Conservation (phyloP, 2,888 invertebrate genomes). For the Hyalella azteca region DNA sequence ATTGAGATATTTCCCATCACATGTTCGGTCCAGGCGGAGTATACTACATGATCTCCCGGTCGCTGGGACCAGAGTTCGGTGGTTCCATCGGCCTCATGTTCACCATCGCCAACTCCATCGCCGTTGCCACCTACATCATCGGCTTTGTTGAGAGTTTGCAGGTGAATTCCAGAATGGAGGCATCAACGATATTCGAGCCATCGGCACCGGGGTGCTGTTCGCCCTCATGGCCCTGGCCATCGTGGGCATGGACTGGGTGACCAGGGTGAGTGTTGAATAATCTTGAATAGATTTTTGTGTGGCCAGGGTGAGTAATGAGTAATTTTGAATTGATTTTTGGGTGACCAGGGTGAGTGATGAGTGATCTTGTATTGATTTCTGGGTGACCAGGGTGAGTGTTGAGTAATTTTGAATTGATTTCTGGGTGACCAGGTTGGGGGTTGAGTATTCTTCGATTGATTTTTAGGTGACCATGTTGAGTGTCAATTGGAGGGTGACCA, state of each 20-base stretch:
- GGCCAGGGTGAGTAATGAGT: too few relatives aligned
- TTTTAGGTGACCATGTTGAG: too few relatives aligned
- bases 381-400: slow-evolving; percentile 67
- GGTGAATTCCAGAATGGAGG: slow-evolving; percentile 54
- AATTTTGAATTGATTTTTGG: too few relatives aligned
- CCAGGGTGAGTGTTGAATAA: slow-evolving; percentile 65
- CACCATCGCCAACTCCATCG: slow-evolving; percentile 70
- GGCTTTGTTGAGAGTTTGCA: slow-evolving; percentile 67
- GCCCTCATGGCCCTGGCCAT: slow-evolving; percentile 67
- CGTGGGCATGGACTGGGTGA: slow-evolving; percentile 70
- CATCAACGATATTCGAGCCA: slow-evolving; percentile 57
- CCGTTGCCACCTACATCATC: slow-evolving; percentile 69
- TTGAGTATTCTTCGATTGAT: too few relatives aligned
- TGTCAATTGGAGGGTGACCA: slow-evolving; percentile 70
- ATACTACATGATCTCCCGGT: slow-evolving; percentile 63
- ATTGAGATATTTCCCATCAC: not conserved
- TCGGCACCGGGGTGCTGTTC: slow-evolving; percentile 62
- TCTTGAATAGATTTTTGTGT: too few relatives aligned
- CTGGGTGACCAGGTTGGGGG: too few relatives aligned
- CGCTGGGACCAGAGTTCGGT: slow-evolving; percentile 68
- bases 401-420: too few relatives aligned
- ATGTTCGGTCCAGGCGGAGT: slow-evolving; percentile 60
- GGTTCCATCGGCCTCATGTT: slow-evolving; percentile 72
- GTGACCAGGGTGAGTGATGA: too few relatives aligned
- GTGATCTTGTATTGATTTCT: too few relatives aligned